These are phyloP conservation scores for Scyliorhinus canicula DNA, from an alignment of 2,797 vertebrate genomes.

Conservation along the genomic window DNA sequence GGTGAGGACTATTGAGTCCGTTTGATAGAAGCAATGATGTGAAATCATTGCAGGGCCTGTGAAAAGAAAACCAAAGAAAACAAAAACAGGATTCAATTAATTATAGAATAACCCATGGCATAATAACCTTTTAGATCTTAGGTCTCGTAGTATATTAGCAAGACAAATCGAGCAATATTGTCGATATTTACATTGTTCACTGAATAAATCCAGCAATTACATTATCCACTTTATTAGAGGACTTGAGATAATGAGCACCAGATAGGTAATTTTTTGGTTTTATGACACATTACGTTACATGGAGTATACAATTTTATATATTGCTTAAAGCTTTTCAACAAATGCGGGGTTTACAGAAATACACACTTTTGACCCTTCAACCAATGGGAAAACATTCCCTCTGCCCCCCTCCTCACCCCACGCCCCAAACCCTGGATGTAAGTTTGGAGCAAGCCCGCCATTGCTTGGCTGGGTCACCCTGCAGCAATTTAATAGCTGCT, in stretches of 20 bases:
- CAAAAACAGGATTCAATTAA: background rate
- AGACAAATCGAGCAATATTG: background rate
- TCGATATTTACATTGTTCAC: background rate
- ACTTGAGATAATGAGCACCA: background rate
- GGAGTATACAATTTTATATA: background rate
- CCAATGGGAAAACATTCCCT: slow-evolving; percentile 10
- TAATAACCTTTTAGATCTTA: background rate
- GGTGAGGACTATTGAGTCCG: background rate
- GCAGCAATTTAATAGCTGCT: no score
- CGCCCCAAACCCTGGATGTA: no score
- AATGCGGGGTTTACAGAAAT: background rate
- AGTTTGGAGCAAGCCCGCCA: no score
- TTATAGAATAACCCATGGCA: background rate
- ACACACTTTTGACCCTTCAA: background rate
- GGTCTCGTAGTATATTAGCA: background rate
- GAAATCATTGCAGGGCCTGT: background rate
- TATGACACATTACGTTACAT: background rate
- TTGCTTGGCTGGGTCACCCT: no score
- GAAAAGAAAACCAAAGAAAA: background rate
- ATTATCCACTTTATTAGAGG: background rate
- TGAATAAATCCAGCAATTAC: background rate
- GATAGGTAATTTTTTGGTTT: background rate
- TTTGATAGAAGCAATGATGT: background rate
- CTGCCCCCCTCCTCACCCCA: no score
- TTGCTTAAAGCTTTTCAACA: background rate